Percentiles rank a stretch among this genome's conserved stretches.
Conservation (phyloP, 2,888 invertebrate genomes). For the Hemaris fuciformis region DNA sequence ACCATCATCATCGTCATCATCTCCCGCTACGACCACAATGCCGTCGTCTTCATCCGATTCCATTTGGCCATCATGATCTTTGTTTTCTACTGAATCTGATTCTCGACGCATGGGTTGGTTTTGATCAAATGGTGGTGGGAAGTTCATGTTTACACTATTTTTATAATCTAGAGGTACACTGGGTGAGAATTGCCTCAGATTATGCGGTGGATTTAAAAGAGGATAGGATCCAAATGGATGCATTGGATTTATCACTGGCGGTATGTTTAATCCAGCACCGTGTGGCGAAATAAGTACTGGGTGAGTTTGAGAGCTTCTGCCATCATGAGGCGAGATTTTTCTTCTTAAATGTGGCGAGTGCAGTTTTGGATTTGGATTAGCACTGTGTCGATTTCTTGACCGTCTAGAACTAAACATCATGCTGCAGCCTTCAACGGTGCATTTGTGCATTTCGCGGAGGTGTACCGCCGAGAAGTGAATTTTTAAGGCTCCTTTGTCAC, state of each 20-base stretch:
- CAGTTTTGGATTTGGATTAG: conserved; percentile 98
- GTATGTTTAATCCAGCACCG: conserved; percentile 82
- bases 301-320: conserved; percentile 93
- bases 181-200: conserved; percentile 81
- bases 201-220: conserved; percentile 86
- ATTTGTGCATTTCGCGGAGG: conserved; percentile 99
- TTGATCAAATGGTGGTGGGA: conserved; percentile 57
- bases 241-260: conserved; percentile 86
- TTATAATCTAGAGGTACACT: conserved; percentile 77
- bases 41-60: conserved; percentile 88
- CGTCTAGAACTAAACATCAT: conserved; percentile 99
- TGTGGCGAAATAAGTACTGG: conserved; percentile 89
- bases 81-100: conserved; percentile 70
- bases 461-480: conserved; percentile 99
- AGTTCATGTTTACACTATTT: conserved; percentile 66
- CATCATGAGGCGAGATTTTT: conserved; percentile 97
- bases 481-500: conserved; percentile 99
- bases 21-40: conserved; percentile 90
- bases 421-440: conserved; percentile 98
- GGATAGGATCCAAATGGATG: conserved; percentile 91
- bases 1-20: conserved; percentile 87
- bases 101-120: conserved; percentile 63
- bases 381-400: conserved; percentile 97
- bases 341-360: conserved; percentile 96
- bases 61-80: conserved; percentile 83